Conservation (phyloP, 2,113 vertebrate genomes). For the Terrapene triunguis region DNA sequence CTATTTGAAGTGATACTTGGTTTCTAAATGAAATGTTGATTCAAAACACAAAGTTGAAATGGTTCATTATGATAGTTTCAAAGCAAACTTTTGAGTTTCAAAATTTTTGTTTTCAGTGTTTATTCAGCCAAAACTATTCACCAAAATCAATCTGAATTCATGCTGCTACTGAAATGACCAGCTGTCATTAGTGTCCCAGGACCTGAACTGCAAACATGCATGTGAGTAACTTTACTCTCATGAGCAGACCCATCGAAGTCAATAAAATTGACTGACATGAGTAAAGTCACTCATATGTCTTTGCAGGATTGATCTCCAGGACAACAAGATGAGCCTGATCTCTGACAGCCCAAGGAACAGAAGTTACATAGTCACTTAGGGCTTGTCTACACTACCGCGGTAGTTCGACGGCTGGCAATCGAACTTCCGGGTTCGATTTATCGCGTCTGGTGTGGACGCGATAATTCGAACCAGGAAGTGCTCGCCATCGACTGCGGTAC, state of each 20-base stretch:
- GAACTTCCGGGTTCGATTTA: too few relatives aligned
- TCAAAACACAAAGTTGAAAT: neutral
- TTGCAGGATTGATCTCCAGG: neutral
- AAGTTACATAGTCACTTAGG: neutral
- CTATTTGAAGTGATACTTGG: neutral
- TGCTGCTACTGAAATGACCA: neutral
- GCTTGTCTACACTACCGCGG: too few relatives aligned
- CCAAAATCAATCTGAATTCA: neutral
- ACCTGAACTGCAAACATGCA: neutral
- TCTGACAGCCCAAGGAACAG: neutral
- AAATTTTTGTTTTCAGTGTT: neutral
- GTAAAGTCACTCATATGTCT: neutral
- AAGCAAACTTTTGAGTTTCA: neutral
- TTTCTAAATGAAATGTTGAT: neutral
- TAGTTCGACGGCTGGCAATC: too few relatives aligned
- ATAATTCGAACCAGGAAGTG: too few relatives aligned
- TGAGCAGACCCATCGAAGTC: neutral
- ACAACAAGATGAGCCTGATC: neutral
- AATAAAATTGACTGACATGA: neutral
- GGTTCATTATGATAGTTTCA: neutral
- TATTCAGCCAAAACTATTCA: neutral
- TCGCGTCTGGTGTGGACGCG: too few relatives aligned
- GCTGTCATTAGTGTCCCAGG: neutral
- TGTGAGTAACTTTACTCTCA: neutral
- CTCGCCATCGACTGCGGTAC: too few relatives aligned